Percentiles rank a stretch among this genome's conserved stretches.
These are phyloP conservation scores for Pelagia noctiluca DNA, from an alignment of 30 jellyfish, hydroid and myxozoan species.

Conservation along the genomic window DNA sequence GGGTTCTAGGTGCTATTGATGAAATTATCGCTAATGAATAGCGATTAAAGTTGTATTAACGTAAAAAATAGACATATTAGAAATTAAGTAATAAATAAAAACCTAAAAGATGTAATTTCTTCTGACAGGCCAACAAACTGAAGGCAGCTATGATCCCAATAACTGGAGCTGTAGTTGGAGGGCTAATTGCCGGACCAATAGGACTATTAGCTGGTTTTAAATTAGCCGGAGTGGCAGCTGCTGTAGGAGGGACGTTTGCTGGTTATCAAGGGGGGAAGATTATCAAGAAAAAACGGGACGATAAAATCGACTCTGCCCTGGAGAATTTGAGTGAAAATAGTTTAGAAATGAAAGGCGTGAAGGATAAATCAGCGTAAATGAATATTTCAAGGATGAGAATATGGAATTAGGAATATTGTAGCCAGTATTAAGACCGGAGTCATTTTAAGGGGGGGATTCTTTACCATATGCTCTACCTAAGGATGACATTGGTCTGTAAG, in stretches of 20 bases:
- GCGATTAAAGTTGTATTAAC: no score
- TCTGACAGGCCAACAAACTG: constrained; percentile 87
- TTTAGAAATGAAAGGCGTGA: constrained; percentile 38
- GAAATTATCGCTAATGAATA: no score
- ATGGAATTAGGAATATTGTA: no score
- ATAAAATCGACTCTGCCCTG: constrained; percentile 76
- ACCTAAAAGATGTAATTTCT: not conserved
- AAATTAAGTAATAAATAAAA: no score
- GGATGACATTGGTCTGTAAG: no score
- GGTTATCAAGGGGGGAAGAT: constrained; percentile 94
- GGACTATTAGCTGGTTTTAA: constrained; percentile 98
- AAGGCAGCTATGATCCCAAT: constrained; percentile 95
- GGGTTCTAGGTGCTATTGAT: no score
- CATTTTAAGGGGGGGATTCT: no score
- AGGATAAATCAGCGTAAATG: constrained; percentile 42
- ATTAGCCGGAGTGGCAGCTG: constrained; percentile 99
- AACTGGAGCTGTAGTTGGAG: constrained; percentile 99
- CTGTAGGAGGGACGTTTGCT: constrained; percentile 96
- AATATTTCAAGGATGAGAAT: no score
- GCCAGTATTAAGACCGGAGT: no score
- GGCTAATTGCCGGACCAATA: constrained; percentile 97
- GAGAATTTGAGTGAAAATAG: constrained; percentile 65
- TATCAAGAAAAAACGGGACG: constrained; percentile 77
- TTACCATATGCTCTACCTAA: no score
- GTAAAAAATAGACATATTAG: no score